Evolutionary conservation across 1,140 invertebrate genomes (phyloP), one percentile per base, ranked within the genome.

Genomic region (Aphidius gifuensis): DNA sequence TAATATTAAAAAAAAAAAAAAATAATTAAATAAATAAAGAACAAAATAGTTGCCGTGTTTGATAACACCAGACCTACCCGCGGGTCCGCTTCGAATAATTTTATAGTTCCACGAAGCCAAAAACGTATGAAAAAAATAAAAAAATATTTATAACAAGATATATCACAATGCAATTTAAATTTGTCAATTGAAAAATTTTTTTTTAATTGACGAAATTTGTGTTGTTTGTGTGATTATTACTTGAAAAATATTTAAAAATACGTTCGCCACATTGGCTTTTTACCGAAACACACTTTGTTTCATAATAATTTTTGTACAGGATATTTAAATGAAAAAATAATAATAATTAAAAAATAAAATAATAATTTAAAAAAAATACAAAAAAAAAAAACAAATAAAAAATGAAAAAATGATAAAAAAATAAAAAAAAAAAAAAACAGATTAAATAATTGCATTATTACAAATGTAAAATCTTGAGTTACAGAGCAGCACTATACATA

Each of bases 401-500:
- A 16, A 16, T 16, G 16, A 16, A 16, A 16, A 16, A 16, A 16
- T 16, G 1, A 16, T 16, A 16, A 16, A 16, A 16, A 16, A 16
- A 16, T 16, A 16, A 16, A 16, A 16, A 16, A 16, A 16, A 16
- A 16, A 16, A 16, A 66, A 72, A 51, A 60, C 58, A 58, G 63
- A 62, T 16, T 16, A 16, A 16, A 16, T 16, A 16, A 16, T 16
- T 16, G 16, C 16, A 16, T 59, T 74, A 69, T 72, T 71, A 68
- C 69, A 68, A 68, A 75, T 79, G 75, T 79, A 81, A 79, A 79
- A 79, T 80, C 73, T 81, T 81, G 73, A 81, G 79, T 81, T 81
- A 81, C 79, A 81, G 79, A 81, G 79, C 78, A 81, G 78, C 79
- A 81, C 78, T 80, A 80, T 80, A 81, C 77, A 81, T 80, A 81